These are phyloP conservation scores for Drosophila kepulauana DNA, from an alignment of 1,140 invertebrate species.

Conservation along the genomic window DNA sequence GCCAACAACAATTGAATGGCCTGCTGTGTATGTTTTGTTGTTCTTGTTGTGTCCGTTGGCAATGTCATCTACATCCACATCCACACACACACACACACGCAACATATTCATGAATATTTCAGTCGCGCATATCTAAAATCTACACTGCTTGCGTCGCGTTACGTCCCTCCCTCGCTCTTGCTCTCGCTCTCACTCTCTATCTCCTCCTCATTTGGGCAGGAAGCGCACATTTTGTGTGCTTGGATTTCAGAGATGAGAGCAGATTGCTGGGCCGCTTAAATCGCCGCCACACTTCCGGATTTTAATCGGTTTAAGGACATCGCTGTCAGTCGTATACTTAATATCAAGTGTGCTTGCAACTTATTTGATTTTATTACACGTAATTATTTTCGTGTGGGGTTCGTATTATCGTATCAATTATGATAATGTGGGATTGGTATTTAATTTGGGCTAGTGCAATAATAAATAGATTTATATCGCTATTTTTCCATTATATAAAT, in stretches of 20 bases:
- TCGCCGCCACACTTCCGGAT: constrained; percentile 7
- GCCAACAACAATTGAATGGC: constrained; percentile 28
- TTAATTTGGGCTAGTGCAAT: too few relatives aligned
- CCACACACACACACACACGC: background rate
- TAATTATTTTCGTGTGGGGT: background rate
- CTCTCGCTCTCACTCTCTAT: too few relatives aligned
- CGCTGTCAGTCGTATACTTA: background rate
- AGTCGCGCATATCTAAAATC: constrained; percentile 44
- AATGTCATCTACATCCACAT: constrained; percentile 27
- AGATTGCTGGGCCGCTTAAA: background rate
- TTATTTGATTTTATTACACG: background rate
- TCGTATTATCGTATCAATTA: background rate
- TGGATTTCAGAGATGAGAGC: constrained; percentile 31
- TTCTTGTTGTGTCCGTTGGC: constrained; percentile 11
- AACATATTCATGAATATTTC: constrained; percentile 46
- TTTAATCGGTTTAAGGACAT: background rate
- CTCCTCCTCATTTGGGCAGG: constrained; percentile 19
- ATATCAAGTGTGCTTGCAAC: background rate
- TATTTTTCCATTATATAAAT: too few relatives aligned
- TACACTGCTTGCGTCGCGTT: constrained; percentile 15
- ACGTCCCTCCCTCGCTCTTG: background rate
- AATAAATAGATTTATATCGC: too few relatives aligned
- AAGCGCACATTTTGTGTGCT: constrained; percentile 19
- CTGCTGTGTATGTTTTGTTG: background rate
- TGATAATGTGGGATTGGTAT: too few relatives aligned